Evolutionary conservation across 2,888 invertebrate species (phyloP).

Genomic region (Tipula lateralis): DNA sequence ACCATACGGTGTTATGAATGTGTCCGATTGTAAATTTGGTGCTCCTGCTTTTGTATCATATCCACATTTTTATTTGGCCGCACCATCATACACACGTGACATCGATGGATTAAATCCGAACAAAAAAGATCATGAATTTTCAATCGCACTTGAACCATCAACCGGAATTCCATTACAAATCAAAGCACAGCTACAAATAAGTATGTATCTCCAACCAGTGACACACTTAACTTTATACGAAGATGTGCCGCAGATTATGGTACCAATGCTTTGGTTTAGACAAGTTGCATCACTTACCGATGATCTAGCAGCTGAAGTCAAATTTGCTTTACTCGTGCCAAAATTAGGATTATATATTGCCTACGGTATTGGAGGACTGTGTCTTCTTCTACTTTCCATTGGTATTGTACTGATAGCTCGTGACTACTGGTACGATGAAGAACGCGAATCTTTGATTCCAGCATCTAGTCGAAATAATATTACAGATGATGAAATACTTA

Average conservation of each 20-base stretch:
- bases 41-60: constrained; percentile 79
- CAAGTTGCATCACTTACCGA: constrained; percentile 59
- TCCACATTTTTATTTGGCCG: constrained; percentile 76
- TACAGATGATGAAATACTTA: constrained; percentile 20
- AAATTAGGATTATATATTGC: constrained; percentile 43
- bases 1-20: constrained; percentile 62
- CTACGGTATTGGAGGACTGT: constrained; percentile 41
- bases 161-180: constrained; percentile 75
- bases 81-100: constrained; percentile 58
- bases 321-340: constrained; percentile 42
- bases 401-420: constrained; percentile 37
- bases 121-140: constrained; percentile 60
- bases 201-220: constrained; percentile 42
- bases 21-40: constrained; percentile 67
- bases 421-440: neutral
- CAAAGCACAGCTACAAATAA: constrained; percentile 72
- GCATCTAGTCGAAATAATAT: neutral
- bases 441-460: neutral
- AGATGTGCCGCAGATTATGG: constrained; percentile 52
- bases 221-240: constrained; percentile 35
- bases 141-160: constrained; percentile 64
- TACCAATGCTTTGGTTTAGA: constrained; percentile 74
- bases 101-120: constrained; percentile 65
- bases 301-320: constrained; percentile 52
- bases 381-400: constrained; percentile 40